Conservation (phyloP, 2,797 vertebrate genomes). For the Acanthurus leucopareius region DNA sequence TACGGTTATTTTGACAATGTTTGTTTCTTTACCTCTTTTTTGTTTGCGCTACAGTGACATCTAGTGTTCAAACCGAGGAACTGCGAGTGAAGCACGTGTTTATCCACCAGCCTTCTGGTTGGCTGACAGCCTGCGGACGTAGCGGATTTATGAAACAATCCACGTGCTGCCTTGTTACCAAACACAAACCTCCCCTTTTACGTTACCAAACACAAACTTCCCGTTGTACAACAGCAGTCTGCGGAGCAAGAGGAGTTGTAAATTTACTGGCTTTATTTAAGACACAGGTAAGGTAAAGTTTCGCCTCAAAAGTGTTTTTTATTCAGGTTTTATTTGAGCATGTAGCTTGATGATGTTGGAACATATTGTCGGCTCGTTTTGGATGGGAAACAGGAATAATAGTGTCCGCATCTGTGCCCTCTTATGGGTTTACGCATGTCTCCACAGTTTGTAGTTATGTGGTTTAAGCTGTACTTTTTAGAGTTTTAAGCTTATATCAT, state of each 20-base stretch:
- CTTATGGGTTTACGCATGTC: not conserved
- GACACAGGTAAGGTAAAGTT: not conserved
- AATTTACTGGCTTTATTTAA: not conserved
- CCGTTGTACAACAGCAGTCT: not conserved
- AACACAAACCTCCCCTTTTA: too few relatives aligned
- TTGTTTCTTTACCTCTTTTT: not conserved
- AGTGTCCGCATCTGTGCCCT: not conserved
- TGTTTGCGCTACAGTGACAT: not conserved
- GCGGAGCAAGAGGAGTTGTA: fast-evolving
- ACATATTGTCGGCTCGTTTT: not conserved
- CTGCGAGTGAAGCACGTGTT: not conserved
- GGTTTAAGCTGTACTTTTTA: fast-evolving
- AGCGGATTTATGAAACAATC: conserved; percentile 47
- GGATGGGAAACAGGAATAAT: not conserved
- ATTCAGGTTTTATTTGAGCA: not conserved
- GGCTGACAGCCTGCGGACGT: conserved; percentile 44
- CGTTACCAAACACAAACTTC: conserved; percentile 41
- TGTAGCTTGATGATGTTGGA: not conserved
- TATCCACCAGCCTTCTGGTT: conserved; percentile 42
- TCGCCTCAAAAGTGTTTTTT: fast-evolving
- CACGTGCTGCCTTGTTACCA: conserved; percentile 50
- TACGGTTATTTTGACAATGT: not conserved
- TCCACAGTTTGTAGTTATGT: not conserved
- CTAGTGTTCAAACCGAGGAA: conserved; percentile 19
- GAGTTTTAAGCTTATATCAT: not conserved